Percentiles rank a stretch among this genome's conserved stretches.
phyloP scores from a whole-genome alignment of 1,140 invertebrate species.

The Pogonus chalceus region DNA sequence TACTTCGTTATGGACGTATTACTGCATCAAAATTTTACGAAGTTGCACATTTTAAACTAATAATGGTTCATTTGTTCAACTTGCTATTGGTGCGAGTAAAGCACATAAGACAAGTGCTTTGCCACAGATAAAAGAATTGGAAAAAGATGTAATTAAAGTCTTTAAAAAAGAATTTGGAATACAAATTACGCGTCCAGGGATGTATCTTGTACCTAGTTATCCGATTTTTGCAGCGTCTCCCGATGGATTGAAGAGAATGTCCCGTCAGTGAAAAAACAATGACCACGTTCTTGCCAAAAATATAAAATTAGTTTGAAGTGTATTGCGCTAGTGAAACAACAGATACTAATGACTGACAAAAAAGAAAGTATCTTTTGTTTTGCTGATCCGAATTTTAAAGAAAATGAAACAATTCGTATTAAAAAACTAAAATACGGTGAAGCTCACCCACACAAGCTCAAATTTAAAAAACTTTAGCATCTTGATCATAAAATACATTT shows the following conservation, averaged over 20 bases:
- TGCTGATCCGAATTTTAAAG: constrained; percentile 21
- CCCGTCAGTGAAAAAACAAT: constrained; percentile 34
- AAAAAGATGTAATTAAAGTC: constrained; percentile 23
- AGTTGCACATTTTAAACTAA: constrained; percentile 30
- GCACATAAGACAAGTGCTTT: constrained; percentile 28
- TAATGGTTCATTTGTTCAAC: constrained; percentile 27
- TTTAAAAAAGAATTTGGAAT: no score
- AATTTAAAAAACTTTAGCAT: constrained; percentile 9
- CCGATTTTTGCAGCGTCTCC: constrained; percentile 35
- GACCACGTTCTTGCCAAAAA: no score
- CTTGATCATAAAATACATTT: constrained; percentile 9
- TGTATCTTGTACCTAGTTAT: constrained; percentile 17
- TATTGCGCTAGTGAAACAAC: constrained; percentile 39
- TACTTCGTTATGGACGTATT: constrained; percentile 31
- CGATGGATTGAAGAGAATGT: constrained; percentile 37
- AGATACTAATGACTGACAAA: constrained; percentile 35
- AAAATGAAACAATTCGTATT: constrained; percentile 13
- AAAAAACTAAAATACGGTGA: constrained; percentile 14
- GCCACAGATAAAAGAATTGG: constrained; percentile 26
- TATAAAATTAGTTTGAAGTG: no score
- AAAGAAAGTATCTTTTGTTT: constrained; percentile 19
- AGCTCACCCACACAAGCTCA: constrained; percentile 8
- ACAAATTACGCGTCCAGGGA: constrained; percentile 15
- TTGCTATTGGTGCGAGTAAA: no score
- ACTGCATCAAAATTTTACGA: no score